Evolutionary conservation across 2,113 vertebrate genomes (phyloP).

Genomic region (Protomyctophum bolini): DNA sequence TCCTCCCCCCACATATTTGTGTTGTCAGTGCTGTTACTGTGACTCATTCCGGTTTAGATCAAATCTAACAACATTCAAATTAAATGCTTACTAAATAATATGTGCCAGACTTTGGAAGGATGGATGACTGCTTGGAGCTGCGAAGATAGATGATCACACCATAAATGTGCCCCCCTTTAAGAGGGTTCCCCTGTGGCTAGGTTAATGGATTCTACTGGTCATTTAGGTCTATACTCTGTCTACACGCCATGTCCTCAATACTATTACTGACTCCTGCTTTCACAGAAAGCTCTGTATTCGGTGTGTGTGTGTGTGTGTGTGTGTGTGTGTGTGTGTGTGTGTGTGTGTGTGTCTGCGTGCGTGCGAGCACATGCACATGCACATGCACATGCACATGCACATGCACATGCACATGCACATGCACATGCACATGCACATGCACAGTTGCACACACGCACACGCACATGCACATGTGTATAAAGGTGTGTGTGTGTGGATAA

Average conservation of each 20-base stretch:
- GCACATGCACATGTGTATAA: neutral
- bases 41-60: no score
- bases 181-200: slow-evolving; percentile 16
- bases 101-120: neutral
- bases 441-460: neutral
- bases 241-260: neutral
- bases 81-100: slow-evolving; percentile 10
- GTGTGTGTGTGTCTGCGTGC: no score
- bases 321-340: neutral
- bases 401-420: no score
- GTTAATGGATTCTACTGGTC: slow-evolving; percentile 20
- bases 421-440: neutral
- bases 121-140: neutral
- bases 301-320: neutral
- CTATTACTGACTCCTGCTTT: neutral
- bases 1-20: no score
- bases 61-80: neutral
- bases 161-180: neutral
- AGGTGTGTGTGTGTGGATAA: neutral
- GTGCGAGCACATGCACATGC: neutral
- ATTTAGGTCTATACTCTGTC: slow-evolving; percentile 15
- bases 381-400: neutral
- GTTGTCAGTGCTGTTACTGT: no score
- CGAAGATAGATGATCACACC: neutral
- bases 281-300: neutral